Evolutionary conservation across 2,113 vertebrate genomes (phyloP).

Genomic region (Melanocharis versteri): DNA sequence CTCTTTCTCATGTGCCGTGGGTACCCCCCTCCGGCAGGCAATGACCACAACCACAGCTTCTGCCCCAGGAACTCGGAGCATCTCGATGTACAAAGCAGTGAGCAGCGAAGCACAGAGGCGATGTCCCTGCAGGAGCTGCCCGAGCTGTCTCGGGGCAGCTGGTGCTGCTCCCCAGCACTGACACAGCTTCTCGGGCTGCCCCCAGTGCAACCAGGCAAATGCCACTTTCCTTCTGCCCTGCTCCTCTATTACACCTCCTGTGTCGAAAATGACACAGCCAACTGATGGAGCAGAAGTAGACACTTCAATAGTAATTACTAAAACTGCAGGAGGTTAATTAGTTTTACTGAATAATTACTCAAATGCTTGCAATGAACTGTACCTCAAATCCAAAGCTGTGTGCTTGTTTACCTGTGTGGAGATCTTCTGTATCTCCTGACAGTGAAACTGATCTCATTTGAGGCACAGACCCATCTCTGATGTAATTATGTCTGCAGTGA

Average conservation of each 20-base stretch:
- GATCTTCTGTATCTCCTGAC: not conserved
- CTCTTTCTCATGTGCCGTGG: not conserved
- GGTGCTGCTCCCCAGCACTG: not conserved
- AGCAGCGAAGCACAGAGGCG: fast-evolving
- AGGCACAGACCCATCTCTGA: not conserved
- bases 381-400: not conserved
- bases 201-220: not conserved
- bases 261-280: not conserved
- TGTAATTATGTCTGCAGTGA: not conserved
- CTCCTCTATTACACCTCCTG: not conserved
- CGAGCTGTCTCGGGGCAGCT: not conserved
- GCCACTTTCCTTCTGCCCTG: not conserved
- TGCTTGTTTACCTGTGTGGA: not conserved
- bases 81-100: fast-evolving
- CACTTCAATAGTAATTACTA: not conserved
- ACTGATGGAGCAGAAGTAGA: not conserved
- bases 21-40: not conserved
- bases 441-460: not conserved
- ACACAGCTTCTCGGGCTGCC: fast-evolving
- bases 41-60: not conserved
- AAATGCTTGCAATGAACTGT: not conserved
- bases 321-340: slow-evolving; percentile 25
- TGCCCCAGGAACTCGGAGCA: not conserved
- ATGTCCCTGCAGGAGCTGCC: not conserved
- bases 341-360: not conserved